phyloP scores from a whole-genome alignment of 2,113 vertebrate species.

The Delphinapterus leucas region DNA sequence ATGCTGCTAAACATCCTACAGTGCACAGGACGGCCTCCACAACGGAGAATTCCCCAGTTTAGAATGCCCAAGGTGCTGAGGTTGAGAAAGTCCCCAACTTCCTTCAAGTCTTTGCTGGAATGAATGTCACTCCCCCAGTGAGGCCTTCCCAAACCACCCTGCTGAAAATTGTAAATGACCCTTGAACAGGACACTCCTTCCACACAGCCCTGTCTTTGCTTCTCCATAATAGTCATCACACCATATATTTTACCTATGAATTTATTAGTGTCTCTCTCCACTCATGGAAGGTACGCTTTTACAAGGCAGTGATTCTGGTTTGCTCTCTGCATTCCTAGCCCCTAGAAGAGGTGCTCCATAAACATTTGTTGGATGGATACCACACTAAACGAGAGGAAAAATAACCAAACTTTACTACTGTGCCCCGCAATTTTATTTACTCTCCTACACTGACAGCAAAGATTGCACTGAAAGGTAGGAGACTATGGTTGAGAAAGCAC shows the following conservation, averaged over 20 bases:
- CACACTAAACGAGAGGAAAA: not conserved
- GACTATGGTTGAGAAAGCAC: not conserved
- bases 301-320: not conserved
- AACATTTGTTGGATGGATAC: not conserved
- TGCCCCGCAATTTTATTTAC: not conserved
- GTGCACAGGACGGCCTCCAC: accelerated
- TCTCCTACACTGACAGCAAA: not conserved
- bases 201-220: not conserved
- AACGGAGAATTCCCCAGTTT: not conserved
- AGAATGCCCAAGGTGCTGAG: not conserved
- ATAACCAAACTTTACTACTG: accelerated
- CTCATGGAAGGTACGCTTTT: not conserved
- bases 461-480: not conserved
- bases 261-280: not conserved
- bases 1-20: not conserved
- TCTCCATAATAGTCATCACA: not conserved
- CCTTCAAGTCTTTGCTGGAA: not conserved
- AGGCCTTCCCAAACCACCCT: not conserved
- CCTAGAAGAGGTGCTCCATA: not conserved
- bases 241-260: accelerated
- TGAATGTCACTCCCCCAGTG: not conserved
- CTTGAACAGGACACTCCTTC: not conserved
- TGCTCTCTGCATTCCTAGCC: not conserved
- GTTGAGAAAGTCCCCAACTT: no score
- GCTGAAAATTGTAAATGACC: accelerated